These are phyloP conservation scores for Pseudorectes ferrugineus DNA, from an alignment of 2,113 vertebrate species.

Conservation along the genomic window DNA sequence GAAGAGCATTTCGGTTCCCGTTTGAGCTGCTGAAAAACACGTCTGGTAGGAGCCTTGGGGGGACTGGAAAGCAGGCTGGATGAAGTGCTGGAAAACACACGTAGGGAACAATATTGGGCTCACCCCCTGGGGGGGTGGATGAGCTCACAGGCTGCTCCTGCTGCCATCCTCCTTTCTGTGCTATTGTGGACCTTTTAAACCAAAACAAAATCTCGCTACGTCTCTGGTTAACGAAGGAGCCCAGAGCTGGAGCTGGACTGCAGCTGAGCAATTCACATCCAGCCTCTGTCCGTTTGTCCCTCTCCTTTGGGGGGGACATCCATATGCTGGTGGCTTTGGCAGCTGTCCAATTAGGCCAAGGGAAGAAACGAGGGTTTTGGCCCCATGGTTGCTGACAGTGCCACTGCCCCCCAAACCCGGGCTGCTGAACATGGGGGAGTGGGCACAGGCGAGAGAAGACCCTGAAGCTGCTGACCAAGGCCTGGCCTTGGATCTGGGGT, in stretches of 20 bases:
- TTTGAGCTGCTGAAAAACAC: background rate
- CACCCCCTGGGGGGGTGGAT: background rate
- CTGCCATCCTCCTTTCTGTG: background rate
- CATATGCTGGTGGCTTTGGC: background rate
- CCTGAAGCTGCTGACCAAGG: background rate
- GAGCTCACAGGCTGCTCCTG: background rate
- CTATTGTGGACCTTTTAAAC: background rate
- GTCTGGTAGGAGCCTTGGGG: background rate
- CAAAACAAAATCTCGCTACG: background rate
- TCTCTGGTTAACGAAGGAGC: background rate
- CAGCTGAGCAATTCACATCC: background rate
- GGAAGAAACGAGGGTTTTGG: background rate
- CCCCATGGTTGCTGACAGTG: fast-evolving
- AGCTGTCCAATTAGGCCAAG: background rate
- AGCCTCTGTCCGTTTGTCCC: background rate
- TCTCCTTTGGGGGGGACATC: background rate
- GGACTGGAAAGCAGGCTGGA: background rate
- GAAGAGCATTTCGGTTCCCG: fast-evolving
- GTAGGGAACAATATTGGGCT: background rate
- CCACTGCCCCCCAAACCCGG: fast-evolving
- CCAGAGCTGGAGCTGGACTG: background rate
- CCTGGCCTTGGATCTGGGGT: background rate
- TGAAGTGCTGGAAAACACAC: background rate
- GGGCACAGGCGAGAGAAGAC: background rate
- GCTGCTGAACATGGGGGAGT: fast-evolving